These are phyloP conservation scores for Cochlearius cochlearius DNA, from an alignment of 2,113 vertebrate genomes.

Conservation along the genomic window DNA sequence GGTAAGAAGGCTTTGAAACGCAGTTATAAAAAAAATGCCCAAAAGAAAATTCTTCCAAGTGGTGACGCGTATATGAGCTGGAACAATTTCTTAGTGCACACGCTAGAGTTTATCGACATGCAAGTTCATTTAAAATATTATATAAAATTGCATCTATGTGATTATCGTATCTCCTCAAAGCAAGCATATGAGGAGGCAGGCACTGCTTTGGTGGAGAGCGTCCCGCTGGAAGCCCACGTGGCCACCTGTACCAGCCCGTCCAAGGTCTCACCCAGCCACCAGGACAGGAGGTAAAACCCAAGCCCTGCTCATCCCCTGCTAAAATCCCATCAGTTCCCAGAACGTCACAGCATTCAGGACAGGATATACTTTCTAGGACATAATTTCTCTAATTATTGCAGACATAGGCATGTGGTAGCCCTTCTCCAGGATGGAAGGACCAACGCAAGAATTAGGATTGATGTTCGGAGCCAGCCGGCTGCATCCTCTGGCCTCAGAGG, in stretches of 20 bases:
- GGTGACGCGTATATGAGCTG: not conserved
- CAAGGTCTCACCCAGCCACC: not conserved
- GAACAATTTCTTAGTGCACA: not conserved
- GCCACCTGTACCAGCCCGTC: not conserved
- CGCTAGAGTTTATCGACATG: not conserved
- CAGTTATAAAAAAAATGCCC: not conserved
- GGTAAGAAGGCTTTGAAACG: not conserved
- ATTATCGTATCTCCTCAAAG: not conserved
- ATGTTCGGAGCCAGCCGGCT: not conserved
- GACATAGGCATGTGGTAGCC: accelerated
- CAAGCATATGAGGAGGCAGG: accelerated
- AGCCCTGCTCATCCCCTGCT: not conserved
- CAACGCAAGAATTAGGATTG: not conserved
- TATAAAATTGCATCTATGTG: not conserved
- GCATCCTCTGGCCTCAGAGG: not conserved
- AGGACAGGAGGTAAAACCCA: not conserved
- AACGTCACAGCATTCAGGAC: not conserved
- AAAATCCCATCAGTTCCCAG: not conserved
- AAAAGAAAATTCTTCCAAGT: not conserved
- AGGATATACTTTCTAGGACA: not conserved
- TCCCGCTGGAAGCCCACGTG: accelerated
- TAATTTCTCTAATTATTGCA: not conserved
- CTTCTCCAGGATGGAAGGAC: accelerated
- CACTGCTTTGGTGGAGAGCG: not conserved
- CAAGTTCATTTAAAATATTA: not conserved